Conservation (phyloP, 2,888 invertebrate genomes). For the Yponomeuta plumbellus region DNA sequence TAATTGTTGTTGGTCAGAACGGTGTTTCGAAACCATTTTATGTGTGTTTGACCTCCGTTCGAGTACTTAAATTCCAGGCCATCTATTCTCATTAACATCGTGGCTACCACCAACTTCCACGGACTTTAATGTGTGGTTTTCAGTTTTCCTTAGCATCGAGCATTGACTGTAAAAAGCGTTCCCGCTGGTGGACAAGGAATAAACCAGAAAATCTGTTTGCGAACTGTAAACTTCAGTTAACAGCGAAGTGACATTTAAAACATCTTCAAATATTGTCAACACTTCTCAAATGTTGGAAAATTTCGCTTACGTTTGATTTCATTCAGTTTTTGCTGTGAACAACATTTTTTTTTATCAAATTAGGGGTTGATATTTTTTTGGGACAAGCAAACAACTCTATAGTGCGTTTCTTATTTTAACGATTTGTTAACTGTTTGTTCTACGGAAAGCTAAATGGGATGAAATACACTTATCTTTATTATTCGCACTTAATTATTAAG, state of each 20-base stretch:
- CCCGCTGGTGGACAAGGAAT: neutral
- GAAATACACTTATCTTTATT: neutral
- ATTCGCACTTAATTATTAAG: neutral
- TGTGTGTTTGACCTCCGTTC: neutral
- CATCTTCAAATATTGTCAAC: too few species aligned
- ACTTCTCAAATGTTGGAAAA: neutral
- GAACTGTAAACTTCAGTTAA: too few species aligned
- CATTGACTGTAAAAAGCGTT: neutral
- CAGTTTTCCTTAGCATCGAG: neutral
- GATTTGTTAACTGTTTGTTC: too few species aligned
- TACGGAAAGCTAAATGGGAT: too few species aligned
- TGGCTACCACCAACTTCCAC: neutral
- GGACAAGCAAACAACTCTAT: too few species aligned
- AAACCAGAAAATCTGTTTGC: too few species aligned
- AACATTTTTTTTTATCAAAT: too few species aligned
- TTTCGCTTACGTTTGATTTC: neutral
- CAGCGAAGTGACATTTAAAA: neutral
- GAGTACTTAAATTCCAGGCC: neutral
- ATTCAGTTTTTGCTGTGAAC: too few species aligned
- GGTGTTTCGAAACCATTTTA: constrained; percentile 2
- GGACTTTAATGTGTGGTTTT: neutral
- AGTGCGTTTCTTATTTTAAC: too few species aligned
- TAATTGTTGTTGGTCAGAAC: constrained; percentile 13
- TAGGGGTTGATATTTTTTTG: too few species aligned
- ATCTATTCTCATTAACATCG: neutral